Evolutionary conservation across 2,113 vertebrate genomes (phyloP), one percentile per base, ranked within the genome.

Genomic region (Forbesichthys agassizii): DNA sequence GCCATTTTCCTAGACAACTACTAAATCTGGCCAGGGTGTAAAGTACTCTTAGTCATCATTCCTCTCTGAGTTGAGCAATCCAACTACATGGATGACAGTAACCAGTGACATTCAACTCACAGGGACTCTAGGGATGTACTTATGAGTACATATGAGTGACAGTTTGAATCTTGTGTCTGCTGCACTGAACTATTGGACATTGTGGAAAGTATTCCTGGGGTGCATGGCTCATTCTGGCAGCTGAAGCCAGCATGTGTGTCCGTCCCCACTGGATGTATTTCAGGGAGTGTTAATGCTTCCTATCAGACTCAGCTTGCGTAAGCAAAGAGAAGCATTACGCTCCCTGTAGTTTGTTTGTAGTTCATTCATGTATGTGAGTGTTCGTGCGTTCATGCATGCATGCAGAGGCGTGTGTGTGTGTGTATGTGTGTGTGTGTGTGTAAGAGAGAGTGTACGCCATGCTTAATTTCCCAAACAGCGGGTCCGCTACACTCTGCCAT

Each of bases 61-160:
- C 80, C 73, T 78, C 71, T 20, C 72, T 56, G 74, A 64, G 75
- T 62, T 66, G 66, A 72, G 79, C 82, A 81, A 88, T 85, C 84
- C 82, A 84, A 80, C 71, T 66, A 80, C 75, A 56, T 49, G 76
- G 77, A 64, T 86, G 87, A 88, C 87, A 86, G 85, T 88, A 77
- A 85, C 68, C 77, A 79, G 86, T 64, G 75, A 87, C 83, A 73
- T 80, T 75, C 79, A 79, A n/a, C 85, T 12, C 33, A 16, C 36
- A 54, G 81, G 73, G 80, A 84, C 77, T 72, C 7, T 4, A 68
- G 58, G 60, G 69, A 69, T 73, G 27, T 16, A 61, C 78, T 74
- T 47, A 16, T n/a, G 54, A 87, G 85, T 86, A 87, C 79, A 88
- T 87, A 71, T 81, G 80, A 90, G 54, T 87, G 89, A 84, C 80